Base-by-base conservation (phyloP, 1,140 invertebrate species). In the Drosophila burlai region DNA sequence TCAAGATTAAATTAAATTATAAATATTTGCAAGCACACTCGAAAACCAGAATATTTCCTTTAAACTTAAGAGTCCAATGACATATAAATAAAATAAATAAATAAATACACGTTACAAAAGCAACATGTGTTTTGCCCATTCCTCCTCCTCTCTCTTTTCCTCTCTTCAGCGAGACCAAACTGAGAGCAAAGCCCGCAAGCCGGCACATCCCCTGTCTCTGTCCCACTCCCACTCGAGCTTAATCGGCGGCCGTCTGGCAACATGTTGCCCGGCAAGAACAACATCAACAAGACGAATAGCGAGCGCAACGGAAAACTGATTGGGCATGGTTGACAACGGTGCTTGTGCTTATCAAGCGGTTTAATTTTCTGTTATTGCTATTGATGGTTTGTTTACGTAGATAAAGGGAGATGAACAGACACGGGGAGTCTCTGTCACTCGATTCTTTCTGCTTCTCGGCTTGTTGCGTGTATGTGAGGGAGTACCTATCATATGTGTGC, bases 91-190 rank as follows among this genome's bases (percentile, higher is more conserved):
- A 29, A n/a, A 16, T 10, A 16, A 26, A 49, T 29, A 50, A n/a
- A n/a, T 31, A 52, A 45, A 66, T 62, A 29, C 31, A 46, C n/a
- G 63, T 57, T 26, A 31, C 38, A 43, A 69, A 52, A 71, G 67
- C 67, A 71, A 71, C 67, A 71, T 71, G 67, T 71, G 67, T 71
- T 71, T 68, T 21, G 4, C 15, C 18, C 15, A 24, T 16, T 50
- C 9, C 16, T 11, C 45, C 11, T 34, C 16, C 3, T 54, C n/a
- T 42, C 61, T 15, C 21, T 24, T 9, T 46, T 46, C 7, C 43
- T 13, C 11, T 15, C 38, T 11, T 5, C 60, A 3, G 26, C 11
- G 18, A 7, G 21, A 36, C 50, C 50, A 54, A 54, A 31, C 50
- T 36, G 31, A 54, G 50, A 36, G 50, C 31, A 54, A 36, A 40